A percentile compares a stretch with the other conserved stretches of the same genome.
These are phyloP conservation scores for Bembecia ichneumoniformis DNA, from an alignment of 2,888 invertebrate genomes.

Conservation along the genomic window DNA sequence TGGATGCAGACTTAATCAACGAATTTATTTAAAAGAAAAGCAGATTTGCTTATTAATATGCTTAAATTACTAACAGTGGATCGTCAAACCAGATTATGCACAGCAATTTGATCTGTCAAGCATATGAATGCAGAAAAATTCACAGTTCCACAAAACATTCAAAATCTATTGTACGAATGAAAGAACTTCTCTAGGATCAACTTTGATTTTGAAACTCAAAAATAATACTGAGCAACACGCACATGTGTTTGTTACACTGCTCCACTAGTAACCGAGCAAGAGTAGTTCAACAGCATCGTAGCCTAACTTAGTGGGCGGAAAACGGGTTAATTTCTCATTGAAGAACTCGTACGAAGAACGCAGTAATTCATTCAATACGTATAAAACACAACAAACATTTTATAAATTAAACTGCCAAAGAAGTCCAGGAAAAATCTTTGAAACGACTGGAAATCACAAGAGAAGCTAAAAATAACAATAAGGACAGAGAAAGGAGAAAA, in stretches of 20 bases:
- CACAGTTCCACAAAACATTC: not conserved
- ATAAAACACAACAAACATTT: not conserved
- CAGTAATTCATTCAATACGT: not conserved
- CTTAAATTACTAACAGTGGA: constrained; percentile 9
- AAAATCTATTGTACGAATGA: not conserved
- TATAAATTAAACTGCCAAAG: no score
- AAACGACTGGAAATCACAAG: not conserved
- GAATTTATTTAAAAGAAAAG: not conserved
- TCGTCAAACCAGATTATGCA: constrained; percentile 3
- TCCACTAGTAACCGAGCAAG: not conserved
- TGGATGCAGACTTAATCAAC: not conserved
- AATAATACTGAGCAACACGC: not conserved
- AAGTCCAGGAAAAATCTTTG: not conserved
- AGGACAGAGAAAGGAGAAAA: no score
- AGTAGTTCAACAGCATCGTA: not conserved
- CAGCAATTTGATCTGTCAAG: constrained; percentile 2
- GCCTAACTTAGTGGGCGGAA: not conserved
- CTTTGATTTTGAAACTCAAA: not conserved
- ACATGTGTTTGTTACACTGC: not conserved
- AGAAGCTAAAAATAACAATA: no score
- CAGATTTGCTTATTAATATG: not conserved
- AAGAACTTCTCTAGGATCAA: not conserved
- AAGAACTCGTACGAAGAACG: not conserved
- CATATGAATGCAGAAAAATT: not conserved
- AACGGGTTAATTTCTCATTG: not conserved